A percentile compares a stretch with the other conserved stretches of the same genome.
Evolutionary conservation across 1,140 invertebrate species (phyloP).

Genomic region (Geopemphigus sp.): DNA sequence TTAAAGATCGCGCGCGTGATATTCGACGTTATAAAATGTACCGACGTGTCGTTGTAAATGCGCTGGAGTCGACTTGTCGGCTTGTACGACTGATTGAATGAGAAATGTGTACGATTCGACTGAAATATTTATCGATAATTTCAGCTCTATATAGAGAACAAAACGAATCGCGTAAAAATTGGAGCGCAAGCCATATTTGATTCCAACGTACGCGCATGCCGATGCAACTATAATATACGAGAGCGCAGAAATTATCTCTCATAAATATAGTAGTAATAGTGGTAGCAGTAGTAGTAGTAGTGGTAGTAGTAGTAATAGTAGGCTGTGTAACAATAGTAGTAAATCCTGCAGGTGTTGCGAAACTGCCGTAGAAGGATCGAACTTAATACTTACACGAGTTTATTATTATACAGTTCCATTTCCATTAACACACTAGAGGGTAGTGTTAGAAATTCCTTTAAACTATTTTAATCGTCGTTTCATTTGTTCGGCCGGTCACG

Average conservation of each 20-base stretch:
- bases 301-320: no score
- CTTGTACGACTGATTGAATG: no score
- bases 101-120: background rate
- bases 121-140: background rate
- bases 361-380: conserved; percentile 33
- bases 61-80: no score
- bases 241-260: conserved; percentile 19
- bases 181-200: conserved; percentile 8
- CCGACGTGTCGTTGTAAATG: no score
- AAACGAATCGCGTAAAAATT: conserved; percentile 20
- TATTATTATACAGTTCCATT: conserved; percentile 32
- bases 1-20: no score
- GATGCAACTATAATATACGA: conserved; percentile 16
- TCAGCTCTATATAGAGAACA: conserved; percentile 17
- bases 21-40: no score
- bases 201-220: background rate
- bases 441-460: conserved; percentile 32
- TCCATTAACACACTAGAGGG: conserved; percentile 11
- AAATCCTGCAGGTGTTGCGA: conserved; percentile 41
- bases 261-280: background rate
- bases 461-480: conserved; percentile 42
- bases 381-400: conserved; percentile 23
- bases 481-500: background rate
- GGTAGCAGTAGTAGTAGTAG: no score
- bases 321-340: conserved; percentile 34